phyloP scores from a whole-genome alignment of 2,888 invertebrate genomes.

The Microchrysa polita region DNA sequence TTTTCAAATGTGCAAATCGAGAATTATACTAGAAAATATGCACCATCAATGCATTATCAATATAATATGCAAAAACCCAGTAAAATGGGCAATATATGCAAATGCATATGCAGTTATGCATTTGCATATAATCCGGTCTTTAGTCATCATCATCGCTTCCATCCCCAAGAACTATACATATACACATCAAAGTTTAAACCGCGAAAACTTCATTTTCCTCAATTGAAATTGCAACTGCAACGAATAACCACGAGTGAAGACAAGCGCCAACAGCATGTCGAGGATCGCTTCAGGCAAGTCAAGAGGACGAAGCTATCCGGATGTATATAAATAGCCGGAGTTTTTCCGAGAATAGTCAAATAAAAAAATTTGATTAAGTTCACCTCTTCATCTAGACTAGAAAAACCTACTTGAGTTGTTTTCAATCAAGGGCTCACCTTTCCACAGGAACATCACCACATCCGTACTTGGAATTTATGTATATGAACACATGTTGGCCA shows the following conservation, averaged over 20 bases:
- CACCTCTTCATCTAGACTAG: conserved; percentile 7
- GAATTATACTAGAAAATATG: too few species aligned
- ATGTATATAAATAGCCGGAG: neutral
- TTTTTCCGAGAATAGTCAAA: neutral
- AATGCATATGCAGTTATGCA: too few species aligned
- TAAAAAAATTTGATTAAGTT: conserved; percentile 19
- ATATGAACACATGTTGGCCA: too few species aligned
- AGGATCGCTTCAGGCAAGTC: neutral
- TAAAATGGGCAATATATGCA: too few species aligned
- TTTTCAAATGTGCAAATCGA: too few species aligned
- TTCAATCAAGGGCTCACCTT: conserved; percentile 28
- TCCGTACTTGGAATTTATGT: neutral
- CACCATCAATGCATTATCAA: too few species aligned
- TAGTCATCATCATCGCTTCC: too few species aligned
- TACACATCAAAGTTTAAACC: conserved; percentile 24
- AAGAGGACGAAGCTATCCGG: neutral
- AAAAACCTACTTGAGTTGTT: conserved; percentile 33
- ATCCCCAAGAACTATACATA: conserved; percentile 1
- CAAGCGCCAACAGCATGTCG: neutral
- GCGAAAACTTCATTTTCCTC: conserved; percentile 15
- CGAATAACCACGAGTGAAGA: conserved; percentile 4
- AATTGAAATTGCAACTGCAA: conserved; percentile 17
- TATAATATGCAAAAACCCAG: too few species aligned
- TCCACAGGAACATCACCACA: neutral
- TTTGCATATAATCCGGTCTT: too few species aligned